Evolutionary conservation across 2,797 vertebrate genomes (phyloP).

Genomic region (Melanotaenia trifasciata): DNA sequence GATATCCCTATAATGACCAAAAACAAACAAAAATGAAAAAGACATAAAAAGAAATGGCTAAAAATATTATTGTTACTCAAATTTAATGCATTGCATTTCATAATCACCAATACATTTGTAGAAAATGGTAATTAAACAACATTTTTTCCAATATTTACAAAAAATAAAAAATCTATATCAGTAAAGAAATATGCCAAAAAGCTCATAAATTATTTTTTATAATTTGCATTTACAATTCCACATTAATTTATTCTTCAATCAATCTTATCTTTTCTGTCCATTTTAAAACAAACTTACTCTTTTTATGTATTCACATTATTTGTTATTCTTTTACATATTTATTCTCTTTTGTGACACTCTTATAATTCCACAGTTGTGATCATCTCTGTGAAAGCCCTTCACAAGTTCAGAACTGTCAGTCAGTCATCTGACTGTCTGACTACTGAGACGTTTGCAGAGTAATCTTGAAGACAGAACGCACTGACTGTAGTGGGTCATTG

Average conservation of each 20-base stretch:
- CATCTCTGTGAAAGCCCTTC: conserved; percentile 25
- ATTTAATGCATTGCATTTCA: too few relatives aligned
- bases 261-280: neutral
- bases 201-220: too few relatives aligned
- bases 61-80: neutral
- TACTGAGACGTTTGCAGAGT: conserved; percentile 47
- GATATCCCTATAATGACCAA: too few relatives aligned
- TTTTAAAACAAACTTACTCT: neutral
- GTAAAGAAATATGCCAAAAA: too few relatives aligned
- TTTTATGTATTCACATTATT: neutral
- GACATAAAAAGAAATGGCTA: neutral
- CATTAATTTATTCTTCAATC: neutral
- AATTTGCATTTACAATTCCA: neutral
- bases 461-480: conserved; percentile 44
- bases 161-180: too few relatives aligned
- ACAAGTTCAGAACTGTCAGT: conserved; percentile 32
- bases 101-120: too few relatives aligned
- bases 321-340: neutral
- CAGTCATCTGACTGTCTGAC: conserved; percentile 37
- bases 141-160: too few relatives aligned
- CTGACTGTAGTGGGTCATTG: conserved; percentile 55
- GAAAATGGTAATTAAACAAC: too few relatives aligned
- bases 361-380: conserved; percentile 2
- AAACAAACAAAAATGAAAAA: too few relatives aligned
- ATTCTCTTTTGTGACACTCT: neutral